Evolutionary conservation across 2,888 invertebrate genomes (phyloP).

Genomic region (Aquatica leii): DNA sequence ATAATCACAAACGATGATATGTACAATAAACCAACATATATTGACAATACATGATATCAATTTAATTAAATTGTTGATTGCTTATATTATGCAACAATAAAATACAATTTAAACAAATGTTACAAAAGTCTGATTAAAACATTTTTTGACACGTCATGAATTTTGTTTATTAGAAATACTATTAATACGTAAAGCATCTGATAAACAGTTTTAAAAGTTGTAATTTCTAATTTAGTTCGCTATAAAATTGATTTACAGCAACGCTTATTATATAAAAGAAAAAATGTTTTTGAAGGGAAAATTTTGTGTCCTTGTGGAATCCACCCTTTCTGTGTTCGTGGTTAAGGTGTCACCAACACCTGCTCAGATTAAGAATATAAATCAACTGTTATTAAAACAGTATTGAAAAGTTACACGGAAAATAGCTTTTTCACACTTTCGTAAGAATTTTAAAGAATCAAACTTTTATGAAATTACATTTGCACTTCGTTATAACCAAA

Average conservation of each 20-base stretch:
- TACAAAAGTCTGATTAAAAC: too few relatives aligned
- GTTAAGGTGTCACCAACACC: constrained; percentile 49
- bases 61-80: too few relatives aligned
- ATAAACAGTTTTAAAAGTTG: constrained; percentile 1
- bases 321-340: constrained; percentile 21
- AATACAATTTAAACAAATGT: too few relatives aligned
- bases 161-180: too few relatives aligned
- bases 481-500: too few relatives aligned
- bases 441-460: constrained; percentile 6
- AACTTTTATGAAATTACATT: background rate
- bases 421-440: background rate
- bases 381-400: constrained; percentile 53
- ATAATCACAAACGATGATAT: too few relatives aligned
- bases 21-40: too few relatives aligned
- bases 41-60: too few relatives aligned
- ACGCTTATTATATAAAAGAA: constrained; percentile 8
- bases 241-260: constrained; percentile 14
- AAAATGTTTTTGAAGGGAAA: constrained; percentile 9
- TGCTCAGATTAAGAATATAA: constrained; percentile 52
- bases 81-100: too few relatives aligned
- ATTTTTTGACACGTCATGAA: too few relatives aligned
- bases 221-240: constrained; percentile 11
- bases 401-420: constrained; percentile 35
- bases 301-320: constrained; percentile 9
- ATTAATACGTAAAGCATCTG: background rate